Evolutionary conservation across 2,113 vertebrate genomes (phyloP).

Genomic region (pig (Sus scrofa)): T2T-Sscrofa CM000828.6:53313501-53314000

Average conservation of each 20-base stretch:
- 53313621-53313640: background rate
- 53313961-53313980: too few species aligned
- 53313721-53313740: background rate
- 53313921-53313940: background rate
- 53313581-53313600: background rate
- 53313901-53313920: background rate
- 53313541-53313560: background rate
- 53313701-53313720: background rate
- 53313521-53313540: too few species aligned
- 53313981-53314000: too few species aligned
- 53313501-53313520: too few species aligned
- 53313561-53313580: background rate
- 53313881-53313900: background rate
- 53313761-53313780: background rate
- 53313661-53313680: background rate
- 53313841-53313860: background rate
- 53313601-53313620: background rate
- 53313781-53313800: slow-evolving; percentile 31
- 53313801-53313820: slow-evolving; percentile 31
- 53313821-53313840: background rate
- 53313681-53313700: background rate
- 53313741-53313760: background rate
- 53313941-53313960: too few species aligned
- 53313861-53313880: background rate
- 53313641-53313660: background rate